A percentile compares a stretch with the other conserved stretches of the same genome.
These are phyloP conservation scores for Zaprionus capensis DNA, from an alignment of 1,140 invertebrate species.

Conservation along the genomic window DNA sequence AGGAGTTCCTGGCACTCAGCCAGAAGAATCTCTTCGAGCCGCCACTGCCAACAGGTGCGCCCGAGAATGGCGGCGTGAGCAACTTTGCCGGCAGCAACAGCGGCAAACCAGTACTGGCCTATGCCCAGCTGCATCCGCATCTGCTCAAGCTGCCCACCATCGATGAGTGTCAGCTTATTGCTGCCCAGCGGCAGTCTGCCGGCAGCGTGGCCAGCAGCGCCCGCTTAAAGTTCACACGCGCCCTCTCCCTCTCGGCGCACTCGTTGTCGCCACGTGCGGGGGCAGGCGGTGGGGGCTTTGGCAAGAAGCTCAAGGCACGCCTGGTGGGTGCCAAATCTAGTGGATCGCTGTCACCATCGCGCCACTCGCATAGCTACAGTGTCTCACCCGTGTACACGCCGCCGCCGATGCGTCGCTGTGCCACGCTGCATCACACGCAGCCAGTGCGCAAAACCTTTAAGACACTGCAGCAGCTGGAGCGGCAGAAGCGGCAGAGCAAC, in stretches of 20 bases:
- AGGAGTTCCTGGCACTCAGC: slow-evolving; percentile 76
- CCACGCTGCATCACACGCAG: slow-evolving; percentile 72
- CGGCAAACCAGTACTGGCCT: slow-evolving; percentile 52
- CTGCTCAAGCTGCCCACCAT: slow-evolving; percentile 75
- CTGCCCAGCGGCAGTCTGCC: slow-evolving; percentile 55
- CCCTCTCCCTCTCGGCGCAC: slow-evolving; percentile 75
- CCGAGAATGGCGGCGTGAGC: slow-evolving; percentile 10
- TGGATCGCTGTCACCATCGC: slow-evolving; percentile 65
- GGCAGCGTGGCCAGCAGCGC: slow-evolving; percentile 41
- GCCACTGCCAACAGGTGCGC: slow-evolving; percentile 55
- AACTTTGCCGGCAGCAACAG: background rate
- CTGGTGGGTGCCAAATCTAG: slow-evolving; percentile 67
- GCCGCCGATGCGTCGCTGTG: slow-evolving; percentile 76
- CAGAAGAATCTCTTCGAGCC: slow-evolving; percentile 70
- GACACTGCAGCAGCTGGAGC: slow-evolving; percentile 70
- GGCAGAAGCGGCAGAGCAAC: slow-evolving; percentile 60
- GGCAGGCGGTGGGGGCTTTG: slow-evolving; percentile 49
- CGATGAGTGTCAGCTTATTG: slow-evolving; percentile 73
- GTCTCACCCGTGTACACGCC: slow-evolving; percentile 76
- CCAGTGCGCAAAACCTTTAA: slow-evolving; percentile 76
- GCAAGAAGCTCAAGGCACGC: slow-evolving; percentile 69
- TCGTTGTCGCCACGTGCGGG: slow-evolving; percentile 57
- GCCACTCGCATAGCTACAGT: slow-evolving; percentile 73
- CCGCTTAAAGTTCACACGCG: slow-evolving; percentile 70
- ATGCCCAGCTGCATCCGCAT: slow-evolving; percentile 76